Evolutionary conservation across 2,888 invertebrate species (phyloP), one percentile per base, ranked within the genome.

Genomic region (Cataglyphis altisquamis): DNA sequence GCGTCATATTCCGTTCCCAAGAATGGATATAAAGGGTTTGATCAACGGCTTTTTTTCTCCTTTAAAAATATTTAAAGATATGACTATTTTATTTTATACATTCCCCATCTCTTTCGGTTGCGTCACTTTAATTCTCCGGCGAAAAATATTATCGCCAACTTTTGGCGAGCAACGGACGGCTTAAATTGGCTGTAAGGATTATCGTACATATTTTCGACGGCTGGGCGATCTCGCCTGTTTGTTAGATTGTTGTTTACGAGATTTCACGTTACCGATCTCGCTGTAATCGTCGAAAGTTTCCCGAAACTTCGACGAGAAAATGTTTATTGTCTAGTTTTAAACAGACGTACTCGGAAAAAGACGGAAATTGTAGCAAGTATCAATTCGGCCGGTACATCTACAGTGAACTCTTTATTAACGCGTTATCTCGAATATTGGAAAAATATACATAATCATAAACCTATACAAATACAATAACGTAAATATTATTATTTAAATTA

Each of bases 101-200:
- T n/a, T n/a, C 5, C 48, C 66, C 64, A 57, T 36, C 55, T 52
- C 45, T 52, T 55, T 68, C 66, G 62, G 9, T 21, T 62, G 48
- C 41, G 45, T n/a, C n/a, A 55, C 55, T 83, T 82, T 83, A 68
- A 82, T 70, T 62, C 18, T 63, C 12, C 62, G 9, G 41, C 25
- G 39, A 68, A 21, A 83, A 68, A 82, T 83, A 83, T 80, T 72
- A 60, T 78, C 70, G 45, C 45, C 78, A 78, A 70, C 72, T 78
- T 78, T 78, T 32, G 68, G 32, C 68, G 41, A 57, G 3, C 57
- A 21, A 36, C 6, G n/a, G 41, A 70, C 18, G 57, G 60, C 36
- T 78, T 78, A 78, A 78, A 78, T 80, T 80, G 72, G 25, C 70
- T 70, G 78, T 60, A 32, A 78, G 70, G 70, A 78, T 78, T 70